phyloP scores from a whole-genome alignment of 2,797 vertebrate species.

The Euthynnus affinis region DNA sequence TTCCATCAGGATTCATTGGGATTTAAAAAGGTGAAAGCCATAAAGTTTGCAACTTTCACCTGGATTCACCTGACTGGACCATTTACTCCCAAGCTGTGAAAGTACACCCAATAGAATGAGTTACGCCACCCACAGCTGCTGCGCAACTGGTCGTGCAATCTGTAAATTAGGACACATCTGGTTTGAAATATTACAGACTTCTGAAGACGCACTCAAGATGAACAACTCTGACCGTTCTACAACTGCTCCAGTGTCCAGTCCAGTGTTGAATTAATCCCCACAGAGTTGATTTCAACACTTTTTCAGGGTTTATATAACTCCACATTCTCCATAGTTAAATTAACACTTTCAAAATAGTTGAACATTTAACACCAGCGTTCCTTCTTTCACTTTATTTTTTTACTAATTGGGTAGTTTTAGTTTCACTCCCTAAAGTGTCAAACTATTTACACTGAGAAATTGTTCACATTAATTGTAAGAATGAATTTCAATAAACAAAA shows the following conservation, averaged over 20 bases:
- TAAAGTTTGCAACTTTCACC: conserved; percentile 57
- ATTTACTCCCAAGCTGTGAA: conserved; percentile 68
- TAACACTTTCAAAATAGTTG: conserved; percentile 26
- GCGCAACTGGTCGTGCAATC: conserved; percentile 27
- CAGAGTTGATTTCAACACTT: not conserved
- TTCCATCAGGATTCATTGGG: conserved; percentile 37
- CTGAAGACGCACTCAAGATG: conserved; percentile 5
- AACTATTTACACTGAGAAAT: not conserved
- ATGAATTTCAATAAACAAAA: not conserved
- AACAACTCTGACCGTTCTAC: conserved; percentile 1
- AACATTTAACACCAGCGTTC: conserved; percentile 41
- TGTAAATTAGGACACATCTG: conserved; percentile 68
- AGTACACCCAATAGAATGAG: conserved; percentile 33
- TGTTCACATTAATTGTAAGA: not conserved
- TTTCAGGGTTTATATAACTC: not conserved
- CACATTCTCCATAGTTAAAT: conserved; percentile 21
- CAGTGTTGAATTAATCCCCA: not conserved
- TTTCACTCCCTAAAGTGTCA: not conserved
- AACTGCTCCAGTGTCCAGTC: not conserved
- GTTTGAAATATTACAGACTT: conserved; percentile 33
- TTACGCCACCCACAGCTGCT: conserved; percentile 55
- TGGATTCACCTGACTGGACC: conserved; percentile 72
- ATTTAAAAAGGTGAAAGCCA: conserved; percentile 37
- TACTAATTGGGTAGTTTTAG: not conserved
- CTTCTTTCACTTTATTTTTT: conserved; percentile 8